Percentiles rank a stretch among this genome's conserved stretches.
phyloP scores from a whole-genome alignment of 2,113 vertebrate genomes.

The Plectropomus leopardus region DNA sequence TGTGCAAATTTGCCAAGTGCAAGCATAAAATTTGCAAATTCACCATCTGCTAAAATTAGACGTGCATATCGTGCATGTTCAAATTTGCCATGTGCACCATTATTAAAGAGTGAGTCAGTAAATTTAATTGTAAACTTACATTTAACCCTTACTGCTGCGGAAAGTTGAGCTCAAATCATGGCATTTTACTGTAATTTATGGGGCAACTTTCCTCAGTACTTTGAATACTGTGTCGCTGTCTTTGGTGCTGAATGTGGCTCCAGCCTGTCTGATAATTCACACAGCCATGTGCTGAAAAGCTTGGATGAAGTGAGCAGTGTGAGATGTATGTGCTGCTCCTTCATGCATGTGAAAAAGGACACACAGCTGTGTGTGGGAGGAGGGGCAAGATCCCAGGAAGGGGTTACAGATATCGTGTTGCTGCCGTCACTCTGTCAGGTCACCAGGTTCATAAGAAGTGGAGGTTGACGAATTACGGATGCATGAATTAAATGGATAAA shows the following conservation, averaged over 20 bases:
- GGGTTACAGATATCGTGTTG: slow-evolving; percentile 76
- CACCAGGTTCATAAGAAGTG: slow-evolving; percentile 36
- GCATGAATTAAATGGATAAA: slow-evolving; percentile 13
- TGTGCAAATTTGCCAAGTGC: no score
- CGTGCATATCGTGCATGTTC: no score
- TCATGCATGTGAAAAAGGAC: slow-evolving; percentile 20
- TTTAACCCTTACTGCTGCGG: neutral
- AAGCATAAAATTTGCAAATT: no score
- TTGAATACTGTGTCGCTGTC: slow-evolving; percentile 53
- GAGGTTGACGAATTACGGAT: slow-evolving; percentile 10
- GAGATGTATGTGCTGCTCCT: slow-evolving; percentile 2
- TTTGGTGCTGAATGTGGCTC: slow-evolving; percentile 61
- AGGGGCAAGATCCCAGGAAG: slow-evolving; percentile 70
- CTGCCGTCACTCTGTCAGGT: slow-evolving; percentile 44
- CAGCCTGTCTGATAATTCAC: neutral
- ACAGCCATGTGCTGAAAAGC: neutral
- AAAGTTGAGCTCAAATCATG: neutral
- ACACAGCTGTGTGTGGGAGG: slow-evolving; percentile 38
- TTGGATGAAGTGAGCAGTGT: neutral
- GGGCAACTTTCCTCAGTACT: neutral
- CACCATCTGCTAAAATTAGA: no score
- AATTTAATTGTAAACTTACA: no score
- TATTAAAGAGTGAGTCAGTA: no score
- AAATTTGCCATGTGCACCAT: no score
- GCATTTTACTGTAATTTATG: neutral